Evolutionary conservation across 1,140 invertebrate species (phyloP).

Genomic region (Lordiphosa collinella): DNA sequence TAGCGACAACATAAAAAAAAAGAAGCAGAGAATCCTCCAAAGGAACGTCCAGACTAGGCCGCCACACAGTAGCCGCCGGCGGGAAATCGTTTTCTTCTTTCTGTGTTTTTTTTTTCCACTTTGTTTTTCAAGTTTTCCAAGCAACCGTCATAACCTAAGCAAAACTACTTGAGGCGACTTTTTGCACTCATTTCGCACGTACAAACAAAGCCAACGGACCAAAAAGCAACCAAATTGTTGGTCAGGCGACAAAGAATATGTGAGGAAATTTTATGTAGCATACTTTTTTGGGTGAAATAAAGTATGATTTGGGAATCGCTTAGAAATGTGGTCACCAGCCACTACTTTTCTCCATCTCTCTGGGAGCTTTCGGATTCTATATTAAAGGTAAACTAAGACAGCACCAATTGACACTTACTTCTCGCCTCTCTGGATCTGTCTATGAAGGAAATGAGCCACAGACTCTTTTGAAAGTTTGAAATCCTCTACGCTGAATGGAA

Average conservation of each 20-base stretch:
- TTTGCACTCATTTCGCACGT: slow-evolving; percentile 72
- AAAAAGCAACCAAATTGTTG: not conserved
- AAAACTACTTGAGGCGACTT: slow-evolving; percentile 63
- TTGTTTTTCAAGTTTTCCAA: slow-evolving; percentile 54
- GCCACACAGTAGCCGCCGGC: slow-evolving; percentile 43
- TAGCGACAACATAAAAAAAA: slow-evolving; percentile 41
- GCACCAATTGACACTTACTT: too few relatives aligned
- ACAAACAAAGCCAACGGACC: slow-evolving; percentile 23
- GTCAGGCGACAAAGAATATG: too few relatives aligned
- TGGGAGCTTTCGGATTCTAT: too few relatives aligned
- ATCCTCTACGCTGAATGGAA: too few relatives aligned
- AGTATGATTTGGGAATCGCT: too few relatives aligned
- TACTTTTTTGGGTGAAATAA: not conserved
- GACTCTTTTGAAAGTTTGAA: too few relatives aligned
- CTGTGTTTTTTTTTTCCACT: too few relatives aligned
- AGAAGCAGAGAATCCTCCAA: slow-evolving; percentile 6
- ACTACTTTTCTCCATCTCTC: too few relatives aligned
- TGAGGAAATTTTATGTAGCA: not conserved
- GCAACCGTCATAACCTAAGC: slow-evolving; percentile 34
- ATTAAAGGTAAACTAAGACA: too few relatives aligned
- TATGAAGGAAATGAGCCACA: too few relatives aligned
- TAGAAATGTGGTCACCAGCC: too few relatives aligned
- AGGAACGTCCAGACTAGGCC: slow-evolving; percentile 3
- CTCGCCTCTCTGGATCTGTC: too few relatives aligned
- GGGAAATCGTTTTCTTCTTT: slow-evolving; percentile 63